phyloP scores from a whole-genome alignment of 2,888 invertebrate genomes.

The Steinernema hermaphroditum region DNA sequence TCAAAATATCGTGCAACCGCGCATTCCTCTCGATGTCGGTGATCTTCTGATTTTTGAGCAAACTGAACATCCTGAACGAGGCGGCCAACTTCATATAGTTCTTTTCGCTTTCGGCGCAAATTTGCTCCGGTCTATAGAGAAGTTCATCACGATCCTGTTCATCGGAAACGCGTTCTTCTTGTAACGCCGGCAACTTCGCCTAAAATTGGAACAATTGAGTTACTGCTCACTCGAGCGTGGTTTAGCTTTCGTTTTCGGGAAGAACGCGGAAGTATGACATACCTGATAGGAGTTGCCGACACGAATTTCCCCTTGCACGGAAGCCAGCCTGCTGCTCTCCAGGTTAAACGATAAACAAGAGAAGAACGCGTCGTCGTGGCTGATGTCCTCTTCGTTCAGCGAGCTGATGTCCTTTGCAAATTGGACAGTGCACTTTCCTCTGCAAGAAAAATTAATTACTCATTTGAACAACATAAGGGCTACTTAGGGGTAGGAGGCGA shows the following conservation, averaged over 20 bases:
- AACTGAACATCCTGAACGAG: constrained; percentile 51
- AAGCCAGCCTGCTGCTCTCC: constrained; percentile 71
- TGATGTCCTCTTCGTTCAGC: constrained; percentile 31
- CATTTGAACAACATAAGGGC: background rate
- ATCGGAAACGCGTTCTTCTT: constrained; percentile 44
- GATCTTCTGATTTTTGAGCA: constrained; percentile 47
- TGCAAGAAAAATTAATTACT: constrained; percentile 56
- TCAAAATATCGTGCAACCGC: constrained; percentile 54
- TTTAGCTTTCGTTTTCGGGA: too few species aligned
- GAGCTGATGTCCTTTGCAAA: constrained; percentile 71
- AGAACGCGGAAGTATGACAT: too few species aligned
- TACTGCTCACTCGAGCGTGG: background rate
- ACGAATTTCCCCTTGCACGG: constrained; percentile 72
- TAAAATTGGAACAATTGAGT: constrained; percentile 24
- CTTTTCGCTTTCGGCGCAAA: constrained; percentile 49
- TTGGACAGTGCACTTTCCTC: constrained; percentile 71
- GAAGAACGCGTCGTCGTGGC: constrained; percentile 69
- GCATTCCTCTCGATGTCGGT: constrained; percentile 55
- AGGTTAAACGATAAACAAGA: constrained; percentile 71
- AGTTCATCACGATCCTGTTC: constrained; percentile 63
- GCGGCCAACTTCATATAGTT: constrained; percentile 50
- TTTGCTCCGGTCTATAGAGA: constrained; percentile 56
- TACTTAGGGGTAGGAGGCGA: background rate
- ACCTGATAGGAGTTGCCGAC: constrained; percentile 73
- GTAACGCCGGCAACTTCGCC: constrained; percentile 33